A percentile compares a stretch with the other conserved stretches of the same genome.
Evolutionary conservation across 2,888 invertebrate species (phyloP).

Genomic region (Neoascia interrupta): DNA sequence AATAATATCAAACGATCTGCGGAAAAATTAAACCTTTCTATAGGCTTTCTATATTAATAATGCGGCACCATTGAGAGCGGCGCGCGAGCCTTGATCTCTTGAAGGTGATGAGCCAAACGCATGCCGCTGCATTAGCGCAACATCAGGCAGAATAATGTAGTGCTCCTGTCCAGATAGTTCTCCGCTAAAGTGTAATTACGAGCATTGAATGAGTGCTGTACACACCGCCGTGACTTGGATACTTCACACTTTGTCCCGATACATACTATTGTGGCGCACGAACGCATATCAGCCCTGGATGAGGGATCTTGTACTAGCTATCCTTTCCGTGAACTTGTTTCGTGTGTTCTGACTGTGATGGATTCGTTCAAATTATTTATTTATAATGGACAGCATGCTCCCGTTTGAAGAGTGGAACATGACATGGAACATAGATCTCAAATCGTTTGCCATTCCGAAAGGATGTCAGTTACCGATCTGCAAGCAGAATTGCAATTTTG

Average conservation of each 20-base stretch:
- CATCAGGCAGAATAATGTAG: constrained; percentile 2
- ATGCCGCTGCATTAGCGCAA: constrained; percentile 22
- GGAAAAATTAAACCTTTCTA: not conserved
- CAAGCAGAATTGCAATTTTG: not conserved
- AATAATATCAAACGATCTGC: not conserved
- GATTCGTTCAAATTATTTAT: constrained; percentile 47
- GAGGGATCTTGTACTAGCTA: constrained; percentile 27
- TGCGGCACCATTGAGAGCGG: constrained; percentile 41
- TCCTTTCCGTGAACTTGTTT: constrained; percentile 12
- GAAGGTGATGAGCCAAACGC: constrained; percentile 48
- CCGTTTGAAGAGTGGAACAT: constrained; percentile 23
- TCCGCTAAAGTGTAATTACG: constrained; percentile 63
- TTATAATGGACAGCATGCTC: constrained; percentile 47
- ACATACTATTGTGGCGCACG: constrained; percentile 16
- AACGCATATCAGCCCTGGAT: constrained; percentile 19
- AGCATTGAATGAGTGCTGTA: constrained; percentile 54
- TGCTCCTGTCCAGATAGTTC: constrained; percentile 45
- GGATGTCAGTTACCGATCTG: not conserved
- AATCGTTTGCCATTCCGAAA: not conserved
- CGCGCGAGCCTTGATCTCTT: constrained; percentile 42
- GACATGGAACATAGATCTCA: not conserved
- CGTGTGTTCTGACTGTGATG: constrained; percentile 35
- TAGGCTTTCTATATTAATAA: constrained; percentile 29
- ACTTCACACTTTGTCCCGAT: constrained; percentile 52
- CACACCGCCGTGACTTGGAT: constrained; percentile 63